phyloP scores from a whole-genome alignment of 2,797 vertebrate genomes.

The Mus spretus region DNA sequence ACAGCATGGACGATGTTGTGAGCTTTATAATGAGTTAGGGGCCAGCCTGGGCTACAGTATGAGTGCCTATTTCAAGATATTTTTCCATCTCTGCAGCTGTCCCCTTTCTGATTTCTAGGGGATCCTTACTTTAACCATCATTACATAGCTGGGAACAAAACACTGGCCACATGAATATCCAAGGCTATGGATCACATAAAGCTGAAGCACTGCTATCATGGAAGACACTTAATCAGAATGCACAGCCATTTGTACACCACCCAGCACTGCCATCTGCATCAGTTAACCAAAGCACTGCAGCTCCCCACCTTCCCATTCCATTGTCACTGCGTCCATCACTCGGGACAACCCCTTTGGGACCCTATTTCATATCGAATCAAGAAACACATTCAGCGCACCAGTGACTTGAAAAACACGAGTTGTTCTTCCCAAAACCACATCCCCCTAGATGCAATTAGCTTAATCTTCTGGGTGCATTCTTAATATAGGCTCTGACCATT shows the following conservation, averaged over 20 bases:
- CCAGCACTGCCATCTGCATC: neutral
- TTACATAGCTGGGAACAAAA: neutral
- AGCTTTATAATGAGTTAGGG: neutral
- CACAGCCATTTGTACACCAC: neutral
- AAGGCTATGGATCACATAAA: neutral
- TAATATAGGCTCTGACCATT: constrained; percentile 72
- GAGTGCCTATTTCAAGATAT: neutral
- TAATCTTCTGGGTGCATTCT: constrained; percentile 76
- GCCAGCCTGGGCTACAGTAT: neutral
- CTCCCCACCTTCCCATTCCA: neutral
- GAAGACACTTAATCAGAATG: neutral
- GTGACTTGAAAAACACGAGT: constrained; percentile 57
- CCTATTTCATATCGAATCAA: constrained; percentile 52
- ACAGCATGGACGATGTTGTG: neutral
- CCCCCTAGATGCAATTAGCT: constrained; percentile 73
- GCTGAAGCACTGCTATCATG: neutral
- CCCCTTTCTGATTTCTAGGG: neutral
- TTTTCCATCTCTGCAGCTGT: neutral
- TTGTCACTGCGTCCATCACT: constrained; percentile 60
- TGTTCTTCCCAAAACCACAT: constrained; percentile 37
- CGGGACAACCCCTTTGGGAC: constrained; percentile 36
- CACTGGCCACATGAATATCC: neutral
- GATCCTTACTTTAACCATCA: neutral
- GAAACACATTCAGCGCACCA: constrained; percentile 51
- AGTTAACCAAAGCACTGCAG: neutral